phyloP scores from a whole-genome alignment of 2,888 invertebrate genomes.

The Ferrisia virgata region DNA sequence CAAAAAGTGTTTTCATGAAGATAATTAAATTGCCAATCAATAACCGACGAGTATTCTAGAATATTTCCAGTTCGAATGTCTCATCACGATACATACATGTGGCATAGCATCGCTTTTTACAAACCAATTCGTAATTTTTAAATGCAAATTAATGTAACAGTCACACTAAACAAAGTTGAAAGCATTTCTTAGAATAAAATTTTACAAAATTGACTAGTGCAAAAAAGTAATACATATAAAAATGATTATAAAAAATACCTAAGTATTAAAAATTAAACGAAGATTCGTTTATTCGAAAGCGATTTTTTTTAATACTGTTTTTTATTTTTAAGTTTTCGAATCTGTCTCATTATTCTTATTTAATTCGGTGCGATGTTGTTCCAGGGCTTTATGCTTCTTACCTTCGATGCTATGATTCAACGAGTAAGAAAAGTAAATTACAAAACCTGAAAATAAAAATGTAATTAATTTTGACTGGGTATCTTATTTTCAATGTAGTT shows the following conservation, averaged over 20 bases:
- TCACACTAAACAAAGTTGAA: background rate
- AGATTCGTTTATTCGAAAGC: background rate
- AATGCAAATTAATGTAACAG: background rate
- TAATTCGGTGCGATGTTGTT: background rate
- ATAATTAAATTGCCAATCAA: background rate
- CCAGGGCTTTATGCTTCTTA: background rate
- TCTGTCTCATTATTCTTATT: background rate
- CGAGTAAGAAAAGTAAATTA: slow-evolving; percentile 84
- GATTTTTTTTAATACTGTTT: background rate
- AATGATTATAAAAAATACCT: background rate
- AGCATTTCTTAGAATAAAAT: background rate
- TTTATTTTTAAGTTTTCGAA: background rate
- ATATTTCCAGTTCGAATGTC: background rate
- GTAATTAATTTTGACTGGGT: background rate
- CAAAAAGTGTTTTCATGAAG: background rate
- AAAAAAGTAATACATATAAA: background rate
- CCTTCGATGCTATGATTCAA: slow-evolving; percentile 71
- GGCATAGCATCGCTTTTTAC: background rate
- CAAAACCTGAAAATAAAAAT: slow-evolving; percentile 62
- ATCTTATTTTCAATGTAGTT: background rate
- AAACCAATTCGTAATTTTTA: background rate
- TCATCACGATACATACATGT: background rate
- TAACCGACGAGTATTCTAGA: background rate
- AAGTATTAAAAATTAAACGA: background rate
- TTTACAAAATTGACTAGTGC: slow-evolving; percentile 28